Evolutionary conservation across 2,888 invertebrate species (phyloP).

Genomic region (Bursaphelenchus okinawaensis): DNA sequence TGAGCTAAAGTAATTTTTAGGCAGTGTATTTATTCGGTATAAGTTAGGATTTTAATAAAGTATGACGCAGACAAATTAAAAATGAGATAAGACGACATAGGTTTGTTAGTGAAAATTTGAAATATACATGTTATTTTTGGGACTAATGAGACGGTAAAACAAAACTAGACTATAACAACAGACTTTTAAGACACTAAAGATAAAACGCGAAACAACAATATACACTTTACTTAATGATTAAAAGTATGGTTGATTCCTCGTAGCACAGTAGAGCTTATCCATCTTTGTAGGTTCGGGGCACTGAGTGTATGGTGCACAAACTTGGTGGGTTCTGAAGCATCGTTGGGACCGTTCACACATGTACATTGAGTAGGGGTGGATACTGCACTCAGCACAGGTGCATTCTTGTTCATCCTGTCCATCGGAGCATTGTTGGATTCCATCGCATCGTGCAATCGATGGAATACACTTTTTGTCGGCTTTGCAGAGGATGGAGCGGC

Average conservation of each 20-base stretch:
- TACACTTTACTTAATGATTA: no score
- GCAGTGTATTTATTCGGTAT: no score
- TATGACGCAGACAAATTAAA: no score
- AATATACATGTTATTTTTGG: no score
- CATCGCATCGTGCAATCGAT: slow-evolving; percentile 36
- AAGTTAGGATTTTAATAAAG: no score
- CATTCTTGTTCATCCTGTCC: slow-evolving; percentile 43
- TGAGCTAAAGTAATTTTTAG: no score
- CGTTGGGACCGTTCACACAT: slow-evolving; percentile 38
- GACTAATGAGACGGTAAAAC: no score
- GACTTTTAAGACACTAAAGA: no score
- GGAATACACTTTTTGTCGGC: slow-evolving; percentile 37
- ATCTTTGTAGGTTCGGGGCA: slow-evolving; percentile 42
- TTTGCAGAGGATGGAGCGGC: slow-evolving; percentile 30
- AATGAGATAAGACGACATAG: no score
- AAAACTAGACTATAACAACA: no score
- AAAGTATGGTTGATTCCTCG: slow-evolving; percentile 12
- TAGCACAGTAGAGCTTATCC: slow-evolving; percentile 39
- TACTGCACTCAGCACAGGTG: slow-evolving; percentile 41
- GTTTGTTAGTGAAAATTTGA: no score
- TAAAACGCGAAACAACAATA: no score
- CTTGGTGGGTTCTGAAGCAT: slow-evolving; percentile 42
- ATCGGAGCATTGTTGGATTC: slow-evolving; percentile 40
- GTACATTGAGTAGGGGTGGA: slow-evolving; percentile 36
- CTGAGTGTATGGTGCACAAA: slow-evolving; percentile 42